These are phyloP conservation scores for Tachina fera DNA, from an alignment of 2,888 invertebrate species.

Conservation along the genomic window DNA sequence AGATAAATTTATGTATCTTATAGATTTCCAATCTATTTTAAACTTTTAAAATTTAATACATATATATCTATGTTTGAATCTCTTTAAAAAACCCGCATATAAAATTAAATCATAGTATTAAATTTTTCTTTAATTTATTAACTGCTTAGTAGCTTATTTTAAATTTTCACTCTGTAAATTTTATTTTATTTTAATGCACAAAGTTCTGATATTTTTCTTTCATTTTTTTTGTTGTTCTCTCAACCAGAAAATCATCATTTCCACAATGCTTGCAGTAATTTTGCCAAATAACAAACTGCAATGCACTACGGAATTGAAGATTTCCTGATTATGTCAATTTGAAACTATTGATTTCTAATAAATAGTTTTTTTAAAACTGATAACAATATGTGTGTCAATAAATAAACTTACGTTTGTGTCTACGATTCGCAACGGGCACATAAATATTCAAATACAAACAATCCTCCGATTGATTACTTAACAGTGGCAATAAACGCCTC, in stretches of 20 bases:
- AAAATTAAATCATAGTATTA: too few relatives aligned
- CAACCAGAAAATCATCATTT: slow-evolving; percentile 89
- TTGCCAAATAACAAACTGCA: slow-evolving; percentile 89
- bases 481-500: slow-evolving; percentile 91
- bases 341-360: neutral
- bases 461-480: slow-evolving; percentile 98
- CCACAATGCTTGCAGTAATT: slow-evolving; percentile 96
- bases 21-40: too few relatives aligned
- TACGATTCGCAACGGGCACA: slow-evolving; percentile 87
- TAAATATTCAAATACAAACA: slow-evolving; percentile 98
- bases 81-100: too few relatives aligned
- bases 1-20: too few relatives aligned
- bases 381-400: neutral
- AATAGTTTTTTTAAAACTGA: slow-evolving; percentile 1
- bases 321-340: slow-evolving; percentile 72
- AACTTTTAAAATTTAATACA: too few relatives aligned
- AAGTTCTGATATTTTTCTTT: neutral
- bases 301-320: slow-evolving; percentile 98
- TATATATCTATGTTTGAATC: too few relatives aligned
- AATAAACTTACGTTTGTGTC: slow-evolving; percentile 76
- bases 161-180: neutral
- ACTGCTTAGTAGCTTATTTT: neutral
- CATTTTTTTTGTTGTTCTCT: slow-evolving; percentile 49
- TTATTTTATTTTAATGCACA: neutral
- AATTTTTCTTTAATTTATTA: too few relatives aligned